phyloP scores from a whole-genome alignment of 2,113 vertebrate genomes.

The Clarias magur region DNA sequence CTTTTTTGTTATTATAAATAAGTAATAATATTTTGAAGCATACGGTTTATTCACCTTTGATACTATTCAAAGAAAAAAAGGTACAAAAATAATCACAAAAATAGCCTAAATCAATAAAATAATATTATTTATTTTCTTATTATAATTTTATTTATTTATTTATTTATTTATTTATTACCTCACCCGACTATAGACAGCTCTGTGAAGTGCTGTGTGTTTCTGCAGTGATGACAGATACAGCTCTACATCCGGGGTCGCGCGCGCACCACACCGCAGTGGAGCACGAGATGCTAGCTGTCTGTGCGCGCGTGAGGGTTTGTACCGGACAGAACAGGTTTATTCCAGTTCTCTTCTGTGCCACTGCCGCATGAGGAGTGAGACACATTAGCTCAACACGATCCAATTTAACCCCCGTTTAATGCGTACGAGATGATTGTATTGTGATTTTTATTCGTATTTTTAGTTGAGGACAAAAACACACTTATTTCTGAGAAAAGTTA shows the following conservation, averaged over 20 bases:
- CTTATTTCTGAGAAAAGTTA: too few relatives aligned
- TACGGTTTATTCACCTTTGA: too few relatives aligned
- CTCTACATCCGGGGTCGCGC: background rate
- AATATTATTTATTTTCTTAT: background rate
- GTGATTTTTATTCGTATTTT: background rate
- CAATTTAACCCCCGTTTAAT: background rate
- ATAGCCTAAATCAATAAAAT: background rate
- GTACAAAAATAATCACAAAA: too few relatives aligned
- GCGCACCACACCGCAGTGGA: background rate
- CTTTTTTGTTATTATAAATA: too few relatives aligned
- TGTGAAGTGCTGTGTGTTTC: background rate
- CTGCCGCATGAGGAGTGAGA: background rate
- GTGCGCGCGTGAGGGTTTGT: constrained; percentile 4
- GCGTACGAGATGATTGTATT: too few relatives aligned
- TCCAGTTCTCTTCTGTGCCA: constrained; percentile 51
- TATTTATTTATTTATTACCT: background rate
- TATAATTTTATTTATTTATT: background rate
- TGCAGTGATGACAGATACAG: background rate
- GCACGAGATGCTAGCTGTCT: background rate
- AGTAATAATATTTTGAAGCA: too few relatives aligned
- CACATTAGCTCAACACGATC: background rate
- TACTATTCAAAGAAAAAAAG: too few relatives aligned
- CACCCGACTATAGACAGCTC: background rate
- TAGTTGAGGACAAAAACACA: background rate
- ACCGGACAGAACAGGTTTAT: constrained; percentile 61